Percentiles rank a stretch among this genome's conserved stretches.
Evolutionary conservation across 1,140 invertebrate genomes (phyloP).

Genomic region (Elysia chlorotica): DNA sequence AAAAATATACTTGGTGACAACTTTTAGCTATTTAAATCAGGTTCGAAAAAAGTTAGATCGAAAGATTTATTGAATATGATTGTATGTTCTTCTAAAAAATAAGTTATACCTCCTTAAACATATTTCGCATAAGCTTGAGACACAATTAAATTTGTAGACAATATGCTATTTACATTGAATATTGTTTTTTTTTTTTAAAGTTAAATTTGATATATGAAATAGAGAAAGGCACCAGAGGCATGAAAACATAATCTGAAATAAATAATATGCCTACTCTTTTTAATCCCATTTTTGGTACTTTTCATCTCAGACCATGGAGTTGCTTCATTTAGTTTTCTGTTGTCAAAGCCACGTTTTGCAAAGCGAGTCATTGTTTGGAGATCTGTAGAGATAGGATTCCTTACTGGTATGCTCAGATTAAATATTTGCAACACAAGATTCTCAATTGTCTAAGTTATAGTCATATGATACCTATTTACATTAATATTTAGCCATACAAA

Average conservation of each 20-base stretch:
- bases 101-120: background rate
- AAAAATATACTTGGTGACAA: no score
- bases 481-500: no score
- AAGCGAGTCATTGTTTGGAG: slow-evolving; percentile 23
- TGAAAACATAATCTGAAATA: background rate
- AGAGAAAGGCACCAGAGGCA: background rate
- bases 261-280: no score
- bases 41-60: no score
- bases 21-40: no score
- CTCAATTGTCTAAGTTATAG: no score
- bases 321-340: slow-evolving; percentile 19
- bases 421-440: no score
- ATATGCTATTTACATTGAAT: background rate
- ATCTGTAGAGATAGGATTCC: no score
- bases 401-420: no score
- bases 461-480: no score
- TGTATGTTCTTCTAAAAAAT: background rate
- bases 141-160: background rate
- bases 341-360: slow-evolving; percentile 19
- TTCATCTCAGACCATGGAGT: slow-evolving; percentile 18
- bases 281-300: background rate
- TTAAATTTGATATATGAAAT: background rate
- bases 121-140: background rate
- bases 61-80: no score
- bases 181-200: background rate